These are phyloP conservation scores for Diplolepis rosae DNA, from an alignment of 2,888 invertebrate genomes.

Conservation along the genomic window DNA sequence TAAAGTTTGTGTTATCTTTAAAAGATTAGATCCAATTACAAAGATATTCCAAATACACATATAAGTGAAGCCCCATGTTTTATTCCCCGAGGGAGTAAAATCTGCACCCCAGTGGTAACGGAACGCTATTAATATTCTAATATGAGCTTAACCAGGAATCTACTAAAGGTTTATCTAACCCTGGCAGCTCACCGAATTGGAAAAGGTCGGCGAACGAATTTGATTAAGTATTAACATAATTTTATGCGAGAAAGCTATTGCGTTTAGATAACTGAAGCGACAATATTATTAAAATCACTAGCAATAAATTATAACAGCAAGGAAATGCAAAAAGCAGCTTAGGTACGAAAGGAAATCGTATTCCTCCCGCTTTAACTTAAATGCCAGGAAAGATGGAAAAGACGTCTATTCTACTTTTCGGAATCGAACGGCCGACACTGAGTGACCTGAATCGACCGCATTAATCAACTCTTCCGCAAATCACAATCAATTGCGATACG, in stretches of 20 bases:
- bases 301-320: not conserved
- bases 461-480: slow-evolving; percentile 27
- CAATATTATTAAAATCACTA: slow-evolving; percentile 7
- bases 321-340: not conserved
- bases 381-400: slow-evolving; percentile 17
- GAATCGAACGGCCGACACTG: not conserved
- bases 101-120: slow-evolving; percentile 4
- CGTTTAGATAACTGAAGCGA: slow-evolving; percentile 8
- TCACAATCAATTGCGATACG: slow-evolving; percentile 25
- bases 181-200: slow-evolving; percentile 15
- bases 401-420: not conserved
- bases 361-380: not conserved
- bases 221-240: slow-evolving; percentile 27
- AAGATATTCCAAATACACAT: not conserved
- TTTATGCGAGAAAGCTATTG: slow-evolving; percentile 2
- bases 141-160: slow-evolving; percentile 17
- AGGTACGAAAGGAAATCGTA: not conserved
- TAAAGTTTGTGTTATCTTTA: not conserved
- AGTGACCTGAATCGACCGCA: slow-evolving; percentile 17
- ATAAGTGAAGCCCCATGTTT: not conserved
- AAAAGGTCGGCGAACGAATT: slow-evolving; percentile 19
- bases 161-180: slow-evolving; percentile 24
- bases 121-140: slow-evolving; percentile 25
- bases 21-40: slow-evolving; percentile 13
- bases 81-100: not conserved